Percentiles rank a stretch among this genome's conserved stretches.
phyloP scores from a whole-genome alignment of 2,888 invertebrate species.

The Orthonevra nobilis region DNA sequence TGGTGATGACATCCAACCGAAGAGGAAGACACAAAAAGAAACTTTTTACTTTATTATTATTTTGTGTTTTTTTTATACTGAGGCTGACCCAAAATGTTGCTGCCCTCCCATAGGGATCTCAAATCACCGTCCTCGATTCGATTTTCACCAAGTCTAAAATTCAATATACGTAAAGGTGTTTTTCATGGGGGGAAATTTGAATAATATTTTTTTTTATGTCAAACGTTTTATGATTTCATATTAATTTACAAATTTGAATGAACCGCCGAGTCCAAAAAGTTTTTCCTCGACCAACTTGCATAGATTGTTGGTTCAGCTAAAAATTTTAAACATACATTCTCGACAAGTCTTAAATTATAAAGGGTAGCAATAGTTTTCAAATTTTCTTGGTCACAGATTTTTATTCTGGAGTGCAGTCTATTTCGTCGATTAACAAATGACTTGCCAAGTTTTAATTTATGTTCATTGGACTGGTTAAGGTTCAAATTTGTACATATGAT shows the following conservation, averaged over 20 bases:
- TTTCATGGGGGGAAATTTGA: conserved; percentile 37
- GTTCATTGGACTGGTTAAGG: no score
- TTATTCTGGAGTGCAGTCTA: no score
- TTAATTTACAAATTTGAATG: conserved; percentile 41
- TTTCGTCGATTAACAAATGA: no score
- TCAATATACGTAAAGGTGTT: conserved; percentile 18
- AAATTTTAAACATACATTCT: no score
- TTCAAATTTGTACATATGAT: no score
- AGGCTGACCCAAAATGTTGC: conserved; percentile 15
- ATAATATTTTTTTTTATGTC: conserved; percentile 29
- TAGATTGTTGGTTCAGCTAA: no score
- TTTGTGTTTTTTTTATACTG: conserved; percentile 1
- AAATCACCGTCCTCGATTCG: conserved; percentile 36
- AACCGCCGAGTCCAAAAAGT: conserved; percentile 11
- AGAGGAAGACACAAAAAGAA: no score
- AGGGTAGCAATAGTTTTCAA: no score
- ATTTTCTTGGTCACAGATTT: no score
- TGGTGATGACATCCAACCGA: conserved; percentile 45
- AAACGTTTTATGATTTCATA: conserved; percentile 41
- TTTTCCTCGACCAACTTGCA: conserved; percentile 9
- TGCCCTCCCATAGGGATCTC: conserved; percentile 56
- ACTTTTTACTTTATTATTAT: not conserved
- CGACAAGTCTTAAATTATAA: no score
- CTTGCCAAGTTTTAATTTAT: no score
- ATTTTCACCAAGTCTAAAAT: conserved; percentile 3